Base-by-base conservation (phyloP, 37 sponge, comb jelly and placozoan species). In the Bolinopsis microptera region DNA sequence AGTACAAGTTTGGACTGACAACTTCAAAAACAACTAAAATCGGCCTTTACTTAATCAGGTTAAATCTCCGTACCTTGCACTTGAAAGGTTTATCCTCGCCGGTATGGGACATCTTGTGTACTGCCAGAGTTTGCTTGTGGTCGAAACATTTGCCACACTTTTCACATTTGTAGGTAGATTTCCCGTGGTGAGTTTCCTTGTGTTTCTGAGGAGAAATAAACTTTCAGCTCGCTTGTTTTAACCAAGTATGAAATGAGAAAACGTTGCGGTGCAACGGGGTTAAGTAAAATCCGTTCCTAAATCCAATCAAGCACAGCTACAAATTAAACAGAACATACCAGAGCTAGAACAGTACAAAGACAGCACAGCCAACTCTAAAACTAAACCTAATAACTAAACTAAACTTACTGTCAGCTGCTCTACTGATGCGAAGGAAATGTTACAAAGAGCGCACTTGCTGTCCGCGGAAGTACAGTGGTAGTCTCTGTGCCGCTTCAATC, bases 51-150 rank as follows among this genome's bases (percentile, higher is more conserved):
- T n/a, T n/a, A n/a, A n/a, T n/a, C n/a, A n/a, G n/a, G n/a, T n/a
- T n/a, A n/a, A n/a, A n/a, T n/a, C n/a, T n/a, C n/a, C n/a, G n/a
- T n/a, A 86, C 90, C 90, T 86, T 86, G 90, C 90, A 86, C 61
- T 86, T 86, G 90, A 86, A 86, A n/a, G 90, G 90, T 40, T 86
- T 86, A 26, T 86, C 90, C 61, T 34, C 90, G 3, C 90, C 90
- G 23, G 90, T 34, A 40, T 86, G 90, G 26, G 90, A 86, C 90
- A 86, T 86, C 90, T 86, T 86, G 90, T 86, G 90, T 36, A 86
- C 90, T 3, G 90, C 90, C 26, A 86, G 90, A 16, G 90, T 86
- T 48, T 86, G 90, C 24, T 86, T 86, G 90, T 86, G 90, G 24
- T 86, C 90, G 30, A 86, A 86, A n/a, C 61, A 36, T 38, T 86